Evolutionary conservation across 2,113 vertebrate genomes (phyloP).

Genomic region (Nymphicus hollandicus): DNA sequence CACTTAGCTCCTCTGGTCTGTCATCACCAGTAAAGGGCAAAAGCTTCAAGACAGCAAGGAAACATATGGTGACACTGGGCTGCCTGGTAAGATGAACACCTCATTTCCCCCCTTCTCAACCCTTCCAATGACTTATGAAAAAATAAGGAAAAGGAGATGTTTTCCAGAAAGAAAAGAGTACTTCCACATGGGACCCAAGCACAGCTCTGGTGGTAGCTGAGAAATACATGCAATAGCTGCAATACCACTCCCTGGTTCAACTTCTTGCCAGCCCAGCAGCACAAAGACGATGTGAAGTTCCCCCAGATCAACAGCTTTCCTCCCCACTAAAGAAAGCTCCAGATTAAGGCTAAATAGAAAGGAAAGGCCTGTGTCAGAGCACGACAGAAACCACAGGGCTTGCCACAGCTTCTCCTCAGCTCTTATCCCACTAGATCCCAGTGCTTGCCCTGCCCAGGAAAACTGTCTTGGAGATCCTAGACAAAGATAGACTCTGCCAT

Average conservation of each 20-base stretch:
- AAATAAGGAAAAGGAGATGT: not conserved
- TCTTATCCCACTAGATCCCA: not conserved
- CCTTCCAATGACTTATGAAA: not conserved
- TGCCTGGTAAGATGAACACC: not conserved
- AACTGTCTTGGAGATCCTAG: not conserved
- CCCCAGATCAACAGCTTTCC: not conserved
- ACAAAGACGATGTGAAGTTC: not conserved
- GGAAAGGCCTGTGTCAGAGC: not conserved
- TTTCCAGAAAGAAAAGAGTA: fast-evolving
- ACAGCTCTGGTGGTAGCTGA: not conserved
- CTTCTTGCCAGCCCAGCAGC: not conserved
- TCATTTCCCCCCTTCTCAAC: not conserved
- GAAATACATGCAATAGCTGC: not conserved
- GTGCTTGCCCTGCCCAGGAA: not conserved
- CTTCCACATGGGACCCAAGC: not conserved
- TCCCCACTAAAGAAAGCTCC: not conserved
- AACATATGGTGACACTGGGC: not conserved
- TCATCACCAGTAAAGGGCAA: not conserved
- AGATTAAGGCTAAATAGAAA: not conserved
- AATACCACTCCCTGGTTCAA: not conserved
- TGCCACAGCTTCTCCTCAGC: not conserved
- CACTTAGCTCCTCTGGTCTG: not conserved
- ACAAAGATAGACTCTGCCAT: not conserved
- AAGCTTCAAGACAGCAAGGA: not conserved
- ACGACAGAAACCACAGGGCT: not conserved